A percentile compares a stretch with the other conserved stretches of the same genome.
phyloP scores from a whole-genome alignment of 1,140 invertebrate species.

The Polyergus mexicanus region DNA sequence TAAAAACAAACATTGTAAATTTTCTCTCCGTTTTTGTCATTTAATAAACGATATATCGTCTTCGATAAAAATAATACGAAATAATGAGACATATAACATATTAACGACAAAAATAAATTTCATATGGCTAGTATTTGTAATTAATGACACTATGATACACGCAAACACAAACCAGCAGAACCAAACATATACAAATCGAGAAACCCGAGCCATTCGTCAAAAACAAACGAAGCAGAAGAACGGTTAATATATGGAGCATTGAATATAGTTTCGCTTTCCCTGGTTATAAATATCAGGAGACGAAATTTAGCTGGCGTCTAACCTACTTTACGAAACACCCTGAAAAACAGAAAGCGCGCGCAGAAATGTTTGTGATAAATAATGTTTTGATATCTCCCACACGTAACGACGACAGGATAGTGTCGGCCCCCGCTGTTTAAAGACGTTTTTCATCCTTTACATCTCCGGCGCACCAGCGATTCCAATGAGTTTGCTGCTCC shows the following conservation, averaged over 20 bases:
- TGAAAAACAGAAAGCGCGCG: slow-evolving; percentile 41
- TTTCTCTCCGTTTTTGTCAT: not conserved
- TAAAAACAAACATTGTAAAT: not conserved
- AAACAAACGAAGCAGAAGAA: slow-evolving; percentile 30
- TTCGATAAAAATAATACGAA: not conserved
- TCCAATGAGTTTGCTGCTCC: slow-evolving; percentile 48
- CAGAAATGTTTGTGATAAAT: slow-evolving; percentile 46
- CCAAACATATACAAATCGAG: not conserved
- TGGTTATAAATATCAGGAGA: slow-evolving; percentile 30
- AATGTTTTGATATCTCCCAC: slow-evolving; percentile 19
- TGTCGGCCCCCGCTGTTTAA: slow-evolving; percentile 40
- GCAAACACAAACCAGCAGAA: not conserved
- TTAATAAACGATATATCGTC: not conserved
- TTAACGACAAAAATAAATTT: not conserved
- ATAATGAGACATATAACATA: not conserved
- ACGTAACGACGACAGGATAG: slow-evolving; percentile 12
- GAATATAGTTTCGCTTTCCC: slow-evolving; percentile 43
- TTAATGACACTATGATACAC: not conserved
- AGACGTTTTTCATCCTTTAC: slow-evolving; percentile 36
- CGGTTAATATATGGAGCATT: slow-evolving; percentile 26
- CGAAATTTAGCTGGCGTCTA: slow-evolving; percentile 48
- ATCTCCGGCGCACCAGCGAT: slow-evolving; percentile 14
- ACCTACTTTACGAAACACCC: slow-evolving; percentile 51
- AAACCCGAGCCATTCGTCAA: not conserved
- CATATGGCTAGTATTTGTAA: not conserved